These are phyloP conservation scores for Trachythela sp. DNA, from an alignment of 64 coral and sea anemone species.

Conservation along the genomic window DNA sequence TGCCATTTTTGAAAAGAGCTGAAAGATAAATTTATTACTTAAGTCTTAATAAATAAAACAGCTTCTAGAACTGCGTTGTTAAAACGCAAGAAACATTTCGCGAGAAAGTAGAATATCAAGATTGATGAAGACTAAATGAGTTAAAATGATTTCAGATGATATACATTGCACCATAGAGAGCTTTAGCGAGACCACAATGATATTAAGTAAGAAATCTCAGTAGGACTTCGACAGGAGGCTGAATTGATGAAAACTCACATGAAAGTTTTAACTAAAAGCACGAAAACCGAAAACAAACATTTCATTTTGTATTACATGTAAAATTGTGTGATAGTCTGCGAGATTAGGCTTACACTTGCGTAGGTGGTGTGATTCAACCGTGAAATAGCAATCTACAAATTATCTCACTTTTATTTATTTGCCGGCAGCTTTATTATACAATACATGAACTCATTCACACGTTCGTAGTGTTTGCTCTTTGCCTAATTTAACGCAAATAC, in stretches of 20 bases:
- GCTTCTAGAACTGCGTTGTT: neutral
- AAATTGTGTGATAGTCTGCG: neutral
- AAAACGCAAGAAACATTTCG: neutral
- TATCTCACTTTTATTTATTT: neutral
- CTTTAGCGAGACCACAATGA: neutral
- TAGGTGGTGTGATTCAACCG: neutral
- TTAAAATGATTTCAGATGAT: neutral
- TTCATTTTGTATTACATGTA: neutral
- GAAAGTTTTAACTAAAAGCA: neutral
- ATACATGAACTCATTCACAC: constrained; percentile 6
- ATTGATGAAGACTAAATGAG: neutral
- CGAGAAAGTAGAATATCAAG: neutral
- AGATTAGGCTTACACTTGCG: neutral
- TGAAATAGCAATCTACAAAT: neutral
- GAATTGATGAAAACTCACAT: neutral
- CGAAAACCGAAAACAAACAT: neutral
- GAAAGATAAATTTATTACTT: neutral
- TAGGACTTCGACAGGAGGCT: neutral
- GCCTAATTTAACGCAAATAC: neutral
- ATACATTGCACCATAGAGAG: neutral
- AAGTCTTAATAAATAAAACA: neutral
- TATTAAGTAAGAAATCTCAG: neutral
- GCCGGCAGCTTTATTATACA: constrained; percentile 1
- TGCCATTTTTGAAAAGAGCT: neutral
- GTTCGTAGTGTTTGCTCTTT: neutral